phyloP scores from a whole-genome alignment of 92 coral and sea anemone genomes.

The Palythoa caribaeorum region DNA sequence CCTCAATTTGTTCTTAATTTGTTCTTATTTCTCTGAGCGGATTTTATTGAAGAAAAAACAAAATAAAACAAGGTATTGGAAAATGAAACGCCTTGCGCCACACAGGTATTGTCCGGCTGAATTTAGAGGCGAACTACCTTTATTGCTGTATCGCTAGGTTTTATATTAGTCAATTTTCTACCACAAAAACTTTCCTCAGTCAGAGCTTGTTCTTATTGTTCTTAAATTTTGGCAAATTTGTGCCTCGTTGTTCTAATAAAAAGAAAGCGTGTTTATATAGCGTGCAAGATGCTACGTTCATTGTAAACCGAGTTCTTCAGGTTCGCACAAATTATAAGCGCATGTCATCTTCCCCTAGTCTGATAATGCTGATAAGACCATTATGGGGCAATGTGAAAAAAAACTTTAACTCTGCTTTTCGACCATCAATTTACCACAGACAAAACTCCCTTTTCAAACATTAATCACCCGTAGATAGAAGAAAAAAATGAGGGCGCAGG shows the following conservation, averaged over 20 bases:
- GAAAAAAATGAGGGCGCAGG: slow-evolving; percentile 33
- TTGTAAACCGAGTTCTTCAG: background rate
- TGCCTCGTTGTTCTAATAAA: too few species aligned
- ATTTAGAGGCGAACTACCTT: too few species aligned
- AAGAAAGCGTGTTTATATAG: background rate
- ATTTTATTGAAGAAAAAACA: too few species aligned
- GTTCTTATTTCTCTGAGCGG: too few species aligned
- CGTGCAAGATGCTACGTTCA: background rate
- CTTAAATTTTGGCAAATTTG: too few species aligned
- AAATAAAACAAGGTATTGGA: too few species aligned
- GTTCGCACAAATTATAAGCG: background rate
- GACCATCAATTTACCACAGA: slow-evolving; percentile 10
- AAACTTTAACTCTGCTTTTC: background rate
- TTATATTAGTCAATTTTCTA: too few species aligned
- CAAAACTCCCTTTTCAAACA: background rate
- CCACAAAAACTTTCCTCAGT: too few species aligned
- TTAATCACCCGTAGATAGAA: background rate
- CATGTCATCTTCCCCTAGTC: background rate
- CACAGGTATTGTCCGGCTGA: too few species aligned
- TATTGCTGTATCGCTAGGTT: too few species aligned
- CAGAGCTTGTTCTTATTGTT: too few species aligned
- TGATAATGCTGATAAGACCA: background rate
- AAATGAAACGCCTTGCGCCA: too few species aligned
- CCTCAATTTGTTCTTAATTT: background rate
- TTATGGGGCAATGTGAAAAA: background rate